These are phyloP conservation scores for Melanchra persicariae DNA, from an alignment of 2,888 invertebrate genomes.

Conservation along the genomic window DNA sequence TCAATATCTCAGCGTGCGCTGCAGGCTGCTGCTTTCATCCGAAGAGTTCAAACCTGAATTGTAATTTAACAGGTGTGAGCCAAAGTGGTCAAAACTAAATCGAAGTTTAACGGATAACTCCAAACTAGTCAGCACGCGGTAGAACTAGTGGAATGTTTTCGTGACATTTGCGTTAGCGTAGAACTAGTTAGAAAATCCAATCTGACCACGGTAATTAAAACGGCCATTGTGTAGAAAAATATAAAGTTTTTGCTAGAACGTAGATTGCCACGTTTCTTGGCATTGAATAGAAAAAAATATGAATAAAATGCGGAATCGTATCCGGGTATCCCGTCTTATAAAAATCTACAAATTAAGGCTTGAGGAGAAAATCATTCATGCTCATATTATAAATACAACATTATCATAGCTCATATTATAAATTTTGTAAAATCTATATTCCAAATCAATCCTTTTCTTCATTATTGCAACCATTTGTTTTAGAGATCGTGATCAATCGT, in stretches of 20 bases:
- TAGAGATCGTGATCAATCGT: neutral
- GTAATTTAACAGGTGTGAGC: neutral
- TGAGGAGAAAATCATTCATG: neutral
- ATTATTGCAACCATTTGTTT: neutral
- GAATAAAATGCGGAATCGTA: no score
- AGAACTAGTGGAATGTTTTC: neutral
- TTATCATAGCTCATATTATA: no score
- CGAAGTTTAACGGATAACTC: neutral
- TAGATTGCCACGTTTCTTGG: slow-evolving; percentile 28
- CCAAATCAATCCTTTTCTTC: neutral
- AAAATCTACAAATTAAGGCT: neutral
- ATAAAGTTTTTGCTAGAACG: slow-evolving; percentile 9
- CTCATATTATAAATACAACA: neutral
- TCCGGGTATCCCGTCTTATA: neutral
- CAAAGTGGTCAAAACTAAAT: neutral
- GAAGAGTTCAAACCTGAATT: no score
- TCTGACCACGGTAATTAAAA: neutral
- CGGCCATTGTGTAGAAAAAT: slow-evolving; percentile 9
- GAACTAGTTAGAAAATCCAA: slow-evolving; percentile 19
- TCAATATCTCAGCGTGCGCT: no score
- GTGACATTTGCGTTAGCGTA: neutral
- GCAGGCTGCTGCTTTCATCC: no score
- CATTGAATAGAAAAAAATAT: slow-evolving; percentile 7
- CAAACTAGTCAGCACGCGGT: neutral
- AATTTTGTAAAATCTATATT: neutral